Percentiles rank a stretch among this genome's conserved stretches.
These are phyloP conservation scores for Sebastes steindachneri DNA, from an alignment of 2,797 vertebrate genomes.

Conservation along the genomic window DNA sequence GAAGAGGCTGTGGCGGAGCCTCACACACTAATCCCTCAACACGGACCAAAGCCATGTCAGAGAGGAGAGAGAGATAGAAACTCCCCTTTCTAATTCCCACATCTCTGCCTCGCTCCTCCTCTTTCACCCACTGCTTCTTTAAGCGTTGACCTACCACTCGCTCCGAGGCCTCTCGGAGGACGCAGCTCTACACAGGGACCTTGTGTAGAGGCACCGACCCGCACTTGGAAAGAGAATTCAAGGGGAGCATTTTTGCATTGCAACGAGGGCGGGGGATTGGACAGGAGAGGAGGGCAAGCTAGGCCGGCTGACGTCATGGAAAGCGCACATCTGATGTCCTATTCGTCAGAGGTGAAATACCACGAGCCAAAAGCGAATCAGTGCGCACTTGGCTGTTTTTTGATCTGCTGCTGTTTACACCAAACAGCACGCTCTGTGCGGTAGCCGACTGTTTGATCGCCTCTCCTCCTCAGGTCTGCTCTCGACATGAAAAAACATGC, in stretches of 20 bases:
- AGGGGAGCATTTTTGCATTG: constrained; percentile 40
- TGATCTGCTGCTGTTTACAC: constrained; percentile 54
- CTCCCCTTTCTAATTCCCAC: constrained; percentile 18
- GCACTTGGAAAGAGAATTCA: constrained; percentile 32
- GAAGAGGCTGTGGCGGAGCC: constrained; percentile 53
- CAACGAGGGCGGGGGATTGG: constrained; percentile 25
- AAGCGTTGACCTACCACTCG: constrained; percentile 41
- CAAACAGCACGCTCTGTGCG: constrained; percentile 12
- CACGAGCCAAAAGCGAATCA: constrained; percentile 44
- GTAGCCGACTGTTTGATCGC: constrained; percentile 33
- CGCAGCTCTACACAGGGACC: constrained; percentile 23
- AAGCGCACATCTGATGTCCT: constrained; percentile 57
- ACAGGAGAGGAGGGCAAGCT: constrained; percentile 25
- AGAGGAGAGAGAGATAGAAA: constrained; percentile 53
- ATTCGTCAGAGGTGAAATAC: constrained; percentile 60
- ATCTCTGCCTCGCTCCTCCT: constrained; percentile 14
- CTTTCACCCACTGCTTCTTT: constrained; percentile 38
- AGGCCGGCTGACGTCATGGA: constrained; percentile 66
- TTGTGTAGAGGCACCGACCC: constrained; percentile 36
- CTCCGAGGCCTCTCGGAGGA: constrained; percentile 38
- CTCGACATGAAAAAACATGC: constrained; percentile 13
- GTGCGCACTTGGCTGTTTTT: constrained; percentile 40
- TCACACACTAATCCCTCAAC: constrained; percentile 64
- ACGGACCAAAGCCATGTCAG: constrained; percentile 51
- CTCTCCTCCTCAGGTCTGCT: constrained; percentile 23